Percentiles rank a stretch among this genome's conserved stretches.
Evolutionary conservation across 2,888 invertebrate genomes (phyloP).

Genomic region (Rhyacophila evoluta): DNA sequence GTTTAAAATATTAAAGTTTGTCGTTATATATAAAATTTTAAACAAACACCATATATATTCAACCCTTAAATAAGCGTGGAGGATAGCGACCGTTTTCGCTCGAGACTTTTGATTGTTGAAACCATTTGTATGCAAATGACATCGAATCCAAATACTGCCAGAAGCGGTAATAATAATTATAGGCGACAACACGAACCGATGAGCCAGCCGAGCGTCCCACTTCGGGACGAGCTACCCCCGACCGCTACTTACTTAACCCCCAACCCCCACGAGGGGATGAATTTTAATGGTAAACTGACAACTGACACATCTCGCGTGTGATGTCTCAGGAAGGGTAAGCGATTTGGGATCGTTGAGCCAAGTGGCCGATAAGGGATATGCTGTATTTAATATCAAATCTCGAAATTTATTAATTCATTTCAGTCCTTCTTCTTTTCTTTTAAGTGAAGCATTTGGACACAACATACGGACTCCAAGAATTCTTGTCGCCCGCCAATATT

Average conservation of each 20-base stretch:
- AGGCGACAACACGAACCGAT: constrained; percentile 24
- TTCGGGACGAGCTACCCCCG: neutral
- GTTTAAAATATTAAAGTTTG: too few species aligned
- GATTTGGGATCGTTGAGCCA: too few species aligned
- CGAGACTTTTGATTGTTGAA: constrained; percentile 13
- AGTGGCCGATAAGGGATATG: too few species aligned
- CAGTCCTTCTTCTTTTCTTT: too few species aligned
- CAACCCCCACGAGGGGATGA: neutral
- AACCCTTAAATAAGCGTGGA: neutral
- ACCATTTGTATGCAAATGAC: constrained; percentile 22
- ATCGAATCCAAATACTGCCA: constrained; percentile 1
- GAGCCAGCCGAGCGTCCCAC: constrained; percentile 6
- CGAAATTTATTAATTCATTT: too few species aligned
- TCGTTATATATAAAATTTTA: too few species aligned
- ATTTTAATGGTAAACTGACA: constrained; percentile 13
- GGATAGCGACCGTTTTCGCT: neutral
- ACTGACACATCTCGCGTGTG: constrained; percentile 8
- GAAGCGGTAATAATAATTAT: neutral
- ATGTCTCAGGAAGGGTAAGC: neutral
- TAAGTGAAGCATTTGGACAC: too few species aligned
- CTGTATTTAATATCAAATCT: too few species aligned
- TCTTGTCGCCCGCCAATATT: too few species aligned
- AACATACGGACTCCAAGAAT: too few species aligned
- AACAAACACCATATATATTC: too few species aligned
- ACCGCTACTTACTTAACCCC: too few species aligned